Percentiles rank a stretch among this genome's conserved stretches.
Evolutionary conservation across 2,888 invertebrate genomes (phyloP).

Genomic region (Chrysotoxum bicinctum): DNA sequence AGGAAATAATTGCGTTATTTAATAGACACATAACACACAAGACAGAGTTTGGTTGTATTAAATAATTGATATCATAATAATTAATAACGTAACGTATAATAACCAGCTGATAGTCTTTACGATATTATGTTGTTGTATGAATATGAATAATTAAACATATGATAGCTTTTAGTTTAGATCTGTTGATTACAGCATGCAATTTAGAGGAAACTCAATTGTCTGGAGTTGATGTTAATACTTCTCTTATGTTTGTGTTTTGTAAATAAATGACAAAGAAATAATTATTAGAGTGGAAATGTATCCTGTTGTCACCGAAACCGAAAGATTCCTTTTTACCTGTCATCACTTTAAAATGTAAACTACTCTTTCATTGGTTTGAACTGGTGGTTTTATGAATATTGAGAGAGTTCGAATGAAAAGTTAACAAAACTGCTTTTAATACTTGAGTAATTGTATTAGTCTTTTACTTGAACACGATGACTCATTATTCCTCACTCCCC

Average conservation of each 20-base stretch:
- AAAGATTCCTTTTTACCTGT: no score
- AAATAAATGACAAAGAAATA: background rate
- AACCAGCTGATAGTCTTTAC: background rate
- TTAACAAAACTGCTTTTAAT: no score
- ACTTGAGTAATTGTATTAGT: no score
- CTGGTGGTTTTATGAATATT: no score
- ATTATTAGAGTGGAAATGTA: no score
- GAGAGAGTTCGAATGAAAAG: no score
- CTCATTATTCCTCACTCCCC: no score
- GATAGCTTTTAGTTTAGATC: background rate
- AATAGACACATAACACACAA: conserved; percentile 16
- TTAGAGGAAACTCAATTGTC: background rate
- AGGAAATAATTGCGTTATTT: conserved; percentile 35
- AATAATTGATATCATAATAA: conserved; percentile 16
- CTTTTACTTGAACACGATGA: no score
- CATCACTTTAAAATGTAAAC: no score
- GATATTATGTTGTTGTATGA: background rate
- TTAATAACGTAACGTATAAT: conserved; percentile 24
- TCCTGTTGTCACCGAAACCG: no score
- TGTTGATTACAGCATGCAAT: background rate
- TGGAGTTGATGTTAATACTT: background rate
- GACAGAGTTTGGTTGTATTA: background rate
- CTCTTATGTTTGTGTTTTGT: background rate
- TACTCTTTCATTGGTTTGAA: no score
- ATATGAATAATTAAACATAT: conserved; percentile 9